These are phyloP conservation scores for Drosophila demipolita DNA, from an alignment of 2,888 invertebrate genomes.

Conservation along the genomic window DNA sequence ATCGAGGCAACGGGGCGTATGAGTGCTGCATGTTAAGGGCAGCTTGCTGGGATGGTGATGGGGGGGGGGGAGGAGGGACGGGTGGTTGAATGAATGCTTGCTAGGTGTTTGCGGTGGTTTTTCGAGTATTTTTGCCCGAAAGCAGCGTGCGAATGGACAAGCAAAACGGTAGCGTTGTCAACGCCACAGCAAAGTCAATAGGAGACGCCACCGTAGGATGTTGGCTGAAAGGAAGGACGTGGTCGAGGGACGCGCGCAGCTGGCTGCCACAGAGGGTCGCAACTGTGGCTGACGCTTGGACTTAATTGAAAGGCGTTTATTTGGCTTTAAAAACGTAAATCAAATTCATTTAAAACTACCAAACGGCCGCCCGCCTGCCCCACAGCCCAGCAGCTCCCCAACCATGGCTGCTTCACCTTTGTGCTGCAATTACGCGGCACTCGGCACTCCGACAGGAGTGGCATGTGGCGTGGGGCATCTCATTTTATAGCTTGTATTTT, in stretches of 20 bases:
- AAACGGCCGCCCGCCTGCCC: not conserved
- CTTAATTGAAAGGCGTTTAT: constrained; percentile 82
- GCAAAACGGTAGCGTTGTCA: constrained; percentile 70
- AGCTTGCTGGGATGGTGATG: not conserved
- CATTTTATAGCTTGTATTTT: constrained; percentile 80
- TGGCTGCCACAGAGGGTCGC: constrained; percentile 40
- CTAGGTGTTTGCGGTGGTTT: constrained; percentile 80
- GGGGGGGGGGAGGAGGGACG: not conserved
- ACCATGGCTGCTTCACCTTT: constrained; percentile 50
- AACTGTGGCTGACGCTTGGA: constrained; percentile 63
- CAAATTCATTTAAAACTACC: constrained; percentile 81
- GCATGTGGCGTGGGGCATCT: constrained; percentile 41
- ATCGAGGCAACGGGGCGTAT: constrained; percentile 75
- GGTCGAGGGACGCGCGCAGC: constrained; percentile 18
- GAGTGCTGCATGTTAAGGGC: constrained; percentile 58
- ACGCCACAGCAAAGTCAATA: constrained; percentile 78
- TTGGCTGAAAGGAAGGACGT: not conserved
- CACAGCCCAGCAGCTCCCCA: not conserved
- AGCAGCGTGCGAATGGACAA: constrained; percentile 49
- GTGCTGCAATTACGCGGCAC: constrained; percentile 77
- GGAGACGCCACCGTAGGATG: constrained; percentile 25
- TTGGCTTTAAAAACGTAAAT: constrained; percentile 83
- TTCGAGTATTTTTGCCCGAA: constrained; percentile 72
- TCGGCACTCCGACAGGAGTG: constrained; percentile 56
- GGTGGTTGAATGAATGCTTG: constrained; percentile 67